phyloP scores from a whole-genome alignment of 1,140 invertebrate species.

The Drosophila nasuta region DNA sequence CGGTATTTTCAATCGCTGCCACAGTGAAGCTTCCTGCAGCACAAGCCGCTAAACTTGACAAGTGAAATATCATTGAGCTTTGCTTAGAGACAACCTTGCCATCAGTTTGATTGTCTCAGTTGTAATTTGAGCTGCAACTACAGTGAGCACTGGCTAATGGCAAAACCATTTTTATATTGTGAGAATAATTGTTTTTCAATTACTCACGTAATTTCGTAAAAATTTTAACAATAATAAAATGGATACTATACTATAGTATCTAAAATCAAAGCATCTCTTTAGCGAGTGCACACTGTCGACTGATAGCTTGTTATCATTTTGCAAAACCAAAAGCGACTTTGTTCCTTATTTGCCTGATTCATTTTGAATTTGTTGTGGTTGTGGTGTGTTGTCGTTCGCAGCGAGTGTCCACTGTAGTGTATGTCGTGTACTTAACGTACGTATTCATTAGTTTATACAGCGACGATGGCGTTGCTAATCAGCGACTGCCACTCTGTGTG shows the following conservation, averaged over 20 bases:
- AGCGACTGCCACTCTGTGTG: slow-evolving; percentile 27
- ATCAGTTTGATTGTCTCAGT: slow-evolving; percentile 3
- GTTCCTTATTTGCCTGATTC: too few species aligned
- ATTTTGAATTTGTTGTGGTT: not conserved
- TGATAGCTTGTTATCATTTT: not conserved
- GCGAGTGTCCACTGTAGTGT: not conserved
- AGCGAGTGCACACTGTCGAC: too few species aligned
- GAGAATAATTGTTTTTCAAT: too few species aligned
- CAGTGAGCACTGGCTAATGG: not conserved
- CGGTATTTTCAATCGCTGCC: not conserved
- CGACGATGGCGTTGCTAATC: slow-evolving; percentile 42
- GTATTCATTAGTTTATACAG: slow-evolving; percentile 15
- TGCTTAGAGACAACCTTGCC: not conserved
- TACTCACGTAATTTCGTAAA: too few species aligned
- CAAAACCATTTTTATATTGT: too few species aligned
- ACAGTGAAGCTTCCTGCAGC: not conserved
- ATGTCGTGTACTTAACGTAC: slow-evolving; percentile 1
- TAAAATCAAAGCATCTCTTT: too few species aligned
- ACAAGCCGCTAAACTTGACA: not conserved
- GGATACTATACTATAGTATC: too few species aligned
- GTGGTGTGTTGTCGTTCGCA: not conserved
- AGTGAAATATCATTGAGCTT: not conserved
- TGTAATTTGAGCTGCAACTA: not conserved
- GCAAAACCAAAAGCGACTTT: too few species aligned
- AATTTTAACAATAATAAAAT: too few species aligned